Evolutionary conservation across 1,140 invertebrate species (phyloP).

Genomic region (Thaumatotibia leucotreta): DNA sequence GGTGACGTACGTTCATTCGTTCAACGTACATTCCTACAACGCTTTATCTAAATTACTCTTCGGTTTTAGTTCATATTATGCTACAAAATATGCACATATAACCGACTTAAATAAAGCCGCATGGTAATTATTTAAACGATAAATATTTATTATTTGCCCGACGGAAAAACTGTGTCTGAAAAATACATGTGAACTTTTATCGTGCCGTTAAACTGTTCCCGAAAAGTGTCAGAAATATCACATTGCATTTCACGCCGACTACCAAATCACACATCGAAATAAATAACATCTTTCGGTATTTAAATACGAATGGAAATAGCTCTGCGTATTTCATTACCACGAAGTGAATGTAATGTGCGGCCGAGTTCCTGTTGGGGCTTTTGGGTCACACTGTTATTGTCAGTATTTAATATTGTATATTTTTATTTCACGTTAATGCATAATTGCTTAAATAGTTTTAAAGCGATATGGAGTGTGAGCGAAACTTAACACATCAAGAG

Average conservation of each 20-base stretch:
- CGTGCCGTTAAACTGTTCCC: not conserved
- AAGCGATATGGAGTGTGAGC: no score
- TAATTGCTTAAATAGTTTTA: no score
- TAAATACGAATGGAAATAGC: not conserved
- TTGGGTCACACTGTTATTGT: not conserved
- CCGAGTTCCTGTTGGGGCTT: not conserved
- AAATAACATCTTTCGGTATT: constrained; percentile 13
- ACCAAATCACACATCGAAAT: constrained; percentile 11
- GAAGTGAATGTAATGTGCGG: not conserved
- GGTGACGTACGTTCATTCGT: no score
- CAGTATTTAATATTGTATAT: not conserved
- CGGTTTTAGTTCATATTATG: not conserved
- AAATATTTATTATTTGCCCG: not conserved
- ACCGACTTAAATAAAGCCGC: not conserved
- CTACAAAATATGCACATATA: not conserved
- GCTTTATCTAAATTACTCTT: no score
- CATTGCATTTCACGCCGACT: constrained; percentile 3
- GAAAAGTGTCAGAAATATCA: constrained; percentile 6
- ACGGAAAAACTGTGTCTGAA: not conserved
- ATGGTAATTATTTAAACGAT: not conserved
- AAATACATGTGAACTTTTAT: constrained; percentile 4
- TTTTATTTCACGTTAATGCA: not conserved
- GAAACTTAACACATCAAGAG: no score
- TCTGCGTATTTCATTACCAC: not conserved
- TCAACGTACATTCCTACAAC: no score